phyloP scores from a whole-genome alignment of 2,888 invertebrate species.

The Steinernema scapterisci region DNA sequence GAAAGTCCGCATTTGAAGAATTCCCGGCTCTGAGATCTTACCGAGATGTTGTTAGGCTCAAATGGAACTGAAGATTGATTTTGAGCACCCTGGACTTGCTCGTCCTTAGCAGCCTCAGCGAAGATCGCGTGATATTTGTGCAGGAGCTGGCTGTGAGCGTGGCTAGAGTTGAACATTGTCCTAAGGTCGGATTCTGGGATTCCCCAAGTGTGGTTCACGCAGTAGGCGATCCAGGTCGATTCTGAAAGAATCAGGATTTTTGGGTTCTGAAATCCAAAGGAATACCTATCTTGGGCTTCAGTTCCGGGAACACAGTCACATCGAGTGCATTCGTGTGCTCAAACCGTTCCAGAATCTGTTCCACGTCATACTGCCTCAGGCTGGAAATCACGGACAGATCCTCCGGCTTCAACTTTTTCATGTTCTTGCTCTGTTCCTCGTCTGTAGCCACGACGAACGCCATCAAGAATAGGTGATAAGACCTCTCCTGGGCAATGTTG shows the following conservation, averaged over 20 bases:
- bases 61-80: too few species aligned
- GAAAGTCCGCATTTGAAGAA: not conserved
- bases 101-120: not conserved
- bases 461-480: not conserved
- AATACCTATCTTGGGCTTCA: not conserved
- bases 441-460: slow-evolving; percentile 4
- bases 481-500: not conserved
- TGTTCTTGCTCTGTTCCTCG: slow-evolving; percentile 2
- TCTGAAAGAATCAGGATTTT: slow-evolving; percentile 4
- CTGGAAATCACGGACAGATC: not conserved
- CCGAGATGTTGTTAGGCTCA: not conserved
- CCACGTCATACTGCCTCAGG: not conserved
- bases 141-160: slow-evolving; percentile 2
- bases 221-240: slow-evolving; percentile 12
- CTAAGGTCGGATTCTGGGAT: not conserved
- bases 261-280: not conserved
- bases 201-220: slow-evolving; percentile 15
- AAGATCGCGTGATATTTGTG: not conserved
- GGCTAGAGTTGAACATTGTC: not conserved
- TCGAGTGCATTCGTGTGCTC: not conserved
- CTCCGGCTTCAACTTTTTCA: not conserved
- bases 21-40: not conserved
- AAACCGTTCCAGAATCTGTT: not conserved
- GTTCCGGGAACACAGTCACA: slow-evolving; percentile 2
- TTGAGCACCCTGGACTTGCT: not conserved